Evolutionary conservation across 1,140 invertebrate genomes (phyloP).

Genomic region (Drosophila willistoni): DNA sequence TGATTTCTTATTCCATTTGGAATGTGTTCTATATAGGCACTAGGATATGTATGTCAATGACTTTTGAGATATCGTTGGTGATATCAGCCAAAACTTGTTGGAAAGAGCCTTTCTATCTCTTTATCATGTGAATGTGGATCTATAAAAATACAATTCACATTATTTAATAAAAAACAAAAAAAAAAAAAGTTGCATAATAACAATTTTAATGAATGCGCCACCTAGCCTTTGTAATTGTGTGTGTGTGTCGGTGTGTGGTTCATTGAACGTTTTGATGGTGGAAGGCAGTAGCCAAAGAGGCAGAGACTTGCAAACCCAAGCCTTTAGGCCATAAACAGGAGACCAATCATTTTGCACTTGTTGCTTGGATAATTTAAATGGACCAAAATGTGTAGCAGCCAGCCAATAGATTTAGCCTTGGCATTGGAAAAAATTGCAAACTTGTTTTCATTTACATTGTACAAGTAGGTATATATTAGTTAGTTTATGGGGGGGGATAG

Average conservation of each 20-base stretch:
- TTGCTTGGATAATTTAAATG: background rate
- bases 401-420: background rate
- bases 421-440: background rate
- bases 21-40: too few relatives aligned
- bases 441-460: background rate
- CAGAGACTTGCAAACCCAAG: background rate
- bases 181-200: conserved; percentile 3
- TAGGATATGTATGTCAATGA: background rate
- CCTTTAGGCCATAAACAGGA: background rate
- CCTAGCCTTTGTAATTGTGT: background rate
- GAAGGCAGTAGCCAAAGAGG: background rate
- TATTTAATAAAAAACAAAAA: background rate
- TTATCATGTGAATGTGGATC: conserved; percentile 27
- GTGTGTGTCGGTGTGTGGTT: background rate
- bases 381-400: conserved; percentile 3
- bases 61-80: background rate
- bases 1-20: too few relatives aligned
- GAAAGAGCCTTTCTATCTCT: background rate
- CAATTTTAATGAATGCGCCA: conserved; percentile 6
- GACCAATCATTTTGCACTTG: background rate
- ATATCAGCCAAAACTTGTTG: background rate
- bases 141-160: conserved; percentile 4
- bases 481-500: background rate
- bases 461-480: background rate
- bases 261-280: background rate